Base-by-base conservation (phyloP, 2,888 invertebrate genomes). In the Hymenopus coronatus region DNA sequence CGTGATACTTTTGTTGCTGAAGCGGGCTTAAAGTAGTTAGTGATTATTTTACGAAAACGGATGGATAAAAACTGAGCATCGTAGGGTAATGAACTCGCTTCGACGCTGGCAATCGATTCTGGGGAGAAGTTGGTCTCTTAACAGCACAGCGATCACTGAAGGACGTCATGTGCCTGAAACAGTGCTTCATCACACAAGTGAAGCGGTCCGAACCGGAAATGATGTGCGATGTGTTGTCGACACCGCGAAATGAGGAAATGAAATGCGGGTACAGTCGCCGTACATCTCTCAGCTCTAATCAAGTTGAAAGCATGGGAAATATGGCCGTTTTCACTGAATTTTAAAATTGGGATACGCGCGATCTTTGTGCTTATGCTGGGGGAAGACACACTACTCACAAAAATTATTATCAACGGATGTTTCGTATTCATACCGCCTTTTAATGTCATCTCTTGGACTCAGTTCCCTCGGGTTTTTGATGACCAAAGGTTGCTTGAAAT, bases 191-290 rank as follows among this genome's bases (percentile, higher is more conserved):
- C 54, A 54, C 15, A 54, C 54, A 54, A 54, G 54, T 70, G 54
- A 70, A 70, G 54, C 54, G 87, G 82, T 82, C 33, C 54, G 28
- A 30, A 70, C 83, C 88, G 88, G 83, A 84, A 88, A 83, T 84
- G 88, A 88, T 46, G 54, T 70, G 54, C 83, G 84, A 83, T 88
- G 88, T 46, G 83, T 70, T 83, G 83, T 88, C 88, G 88, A 83
- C 83, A 88, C 70, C 84, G 83, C 88, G 28, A 46, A 83, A 88
- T 88, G 88, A 88, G 83, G 70, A 84, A 88, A 88, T 83, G 84
- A 88, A 81, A 88, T 83, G 88, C 33, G 87, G 54, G 54, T 70
- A 70, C 54, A 70, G 54, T 20, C 54, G 54, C 54, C 54, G 54
- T 70, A 25, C 25, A 70, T 25, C 15, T 70, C 54, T 70, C 54